Evolutionary conservation across 2,113 vertebrate species (phyloP), one percentile per base, ranked within the genome.

Genomic region (Pseudorhombus dupliciocellatus): DNA sequence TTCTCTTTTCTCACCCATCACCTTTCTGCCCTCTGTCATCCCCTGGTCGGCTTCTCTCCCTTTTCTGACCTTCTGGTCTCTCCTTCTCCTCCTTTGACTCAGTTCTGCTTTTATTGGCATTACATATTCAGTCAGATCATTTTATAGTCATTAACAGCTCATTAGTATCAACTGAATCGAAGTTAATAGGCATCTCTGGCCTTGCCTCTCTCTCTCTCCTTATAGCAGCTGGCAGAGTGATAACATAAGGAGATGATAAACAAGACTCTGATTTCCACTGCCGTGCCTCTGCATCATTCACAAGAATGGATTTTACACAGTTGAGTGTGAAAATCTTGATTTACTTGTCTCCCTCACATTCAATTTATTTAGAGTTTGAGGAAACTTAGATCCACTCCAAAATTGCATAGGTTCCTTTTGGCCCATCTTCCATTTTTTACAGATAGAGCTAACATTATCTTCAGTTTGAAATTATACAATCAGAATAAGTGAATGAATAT

Each of bases 211-310:
- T 7, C 54, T 53, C 14, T 44, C 18, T 51, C 30, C 16, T 25
- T 31, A 20, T 7, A 40, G 42, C 31, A 62, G 52, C 42, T 65
- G 57, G 20, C 59, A 70, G 62, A 70, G 65, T 71, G 44, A 58
- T 60, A 57, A 28, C 53, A 60, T 21, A 54, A 51, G 40, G 30
- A 75, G 40, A 63, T 44, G 21, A 55, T 56, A 61, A 70, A 55
- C 68, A 40, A 44, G 53, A 62, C 62, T n/a, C 34, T 0, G 9
- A 60, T 86, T 87, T 81, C 66, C 70, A 51, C 22, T 42, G 71
- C 21, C 77, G 77, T 59, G 25, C 20, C 70, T 66, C 14, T 83
- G 75, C 66, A 73, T 87, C 77, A 88, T 84, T 66, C 50, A 22
- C 57, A 50, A 57, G 20, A 55, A 56, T 55, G 7, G 18, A 75